Evolutionary conservation across 2,797 vertebrate species (phyloP), one percentile per base, ranked within the genome.

Genomic region (Sebastes hubbsi): DNA sequence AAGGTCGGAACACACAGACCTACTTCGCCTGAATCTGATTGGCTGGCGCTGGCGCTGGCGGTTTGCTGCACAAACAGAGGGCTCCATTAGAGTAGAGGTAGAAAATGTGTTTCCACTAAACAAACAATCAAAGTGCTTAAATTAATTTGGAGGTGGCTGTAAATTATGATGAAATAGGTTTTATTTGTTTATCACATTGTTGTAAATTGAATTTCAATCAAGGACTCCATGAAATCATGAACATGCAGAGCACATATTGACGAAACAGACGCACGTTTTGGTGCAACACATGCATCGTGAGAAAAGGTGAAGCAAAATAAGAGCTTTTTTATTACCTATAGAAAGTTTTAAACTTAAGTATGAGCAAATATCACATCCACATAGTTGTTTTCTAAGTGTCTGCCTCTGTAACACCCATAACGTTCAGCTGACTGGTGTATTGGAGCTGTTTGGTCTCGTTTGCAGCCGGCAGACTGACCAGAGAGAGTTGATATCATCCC

Each of bases 401-500:
- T n/a, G 49, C 49, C 49, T 52, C 49, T 13, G 2, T 16, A 2
- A 54, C 63, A 24, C 66, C 60, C 76, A 25, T 70, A 55, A 68
- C 80, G 49, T 77, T 71, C 70, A 66, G 70, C 55, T 42, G 78
- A 32, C 75, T 55, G 73, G 20, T 79, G 77, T 81, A 79, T 84
- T 85, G 42, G 72, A 62, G 78, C 60, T n/a, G 65, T 16, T 24
- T 24, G 24, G 24, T 24, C 24, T 24, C 24, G 24, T 24, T 52
- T 52, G 78, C 68, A 32, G 72, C 70, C 2, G 79, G n/a, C 18
- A 18, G 65, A 63, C 36, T 80, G 54, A 86, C 73, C 69, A 62
- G 64, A 34, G 90, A 91, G 89, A 90, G 87, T 81, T 85, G 91
- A 93, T 91, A 84, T 84, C 84, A 72, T 86, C 88, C 81, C 81